phyloP scores from a whole-genome alignment of 2,113 vertebrate genomes.

The Lichenostomus cassidix region DNA sequence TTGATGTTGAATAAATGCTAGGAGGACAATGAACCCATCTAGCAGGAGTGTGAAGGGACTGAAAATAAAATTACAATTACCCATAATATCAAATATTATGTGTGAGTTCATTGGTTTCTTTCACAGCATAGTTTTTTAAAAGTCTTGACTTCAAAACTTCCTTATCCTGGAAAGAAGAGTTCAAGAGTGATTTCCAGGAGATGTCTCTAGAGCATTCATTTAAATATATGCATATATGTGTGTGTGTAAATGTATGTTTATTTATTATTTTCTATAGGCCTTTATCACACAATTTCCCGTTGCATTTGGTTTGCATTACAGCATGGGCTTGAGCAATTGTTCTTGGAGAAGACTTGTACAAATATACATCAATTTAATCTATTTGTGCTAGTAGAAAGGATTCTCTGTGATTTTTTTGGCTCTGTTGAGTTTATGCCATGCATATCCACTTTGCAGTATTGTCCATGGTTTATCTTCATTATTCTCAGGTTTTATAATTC shows the following conservation, averaged over 20 bases:
- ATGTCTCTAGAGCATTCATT: background rate
- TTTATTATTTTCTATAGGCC: background rate
- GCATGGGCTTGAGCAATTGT: background rate
- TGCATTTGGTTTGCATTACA: slow-evolving; percentile 3
- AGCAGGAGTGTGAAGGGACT: background rate
- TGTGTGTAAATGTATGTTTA: background rate
- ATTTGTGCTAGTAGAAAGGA: background rate
- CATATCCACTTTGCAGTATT: background rate
- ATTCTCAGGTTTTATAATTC: background rate
- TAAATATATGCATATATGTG: too few relatives aligned
- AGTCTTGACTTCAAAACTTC: background rate
- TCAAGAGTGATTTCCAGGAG: background rate
- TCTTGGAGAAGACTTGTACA: background rate
- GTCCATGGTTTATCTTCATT: background rate
- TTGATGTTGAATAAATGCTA: background rate
- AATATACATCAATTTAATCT: background rate
- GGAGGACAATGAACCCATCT: background rate
- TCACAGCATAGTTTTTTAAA: background rate
- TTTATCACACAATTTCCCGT: background rate
- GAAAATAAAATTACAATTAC: background rate
- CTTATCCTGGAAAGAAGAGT: background rate
- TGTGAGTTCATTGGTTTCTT: background rate
- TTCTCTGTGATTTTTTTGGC: background rate
- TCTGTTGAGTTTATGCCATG: background rate
- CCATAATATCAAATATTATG: background rate